phyloP scores from a whole-genome alignment of 2,113 vertebrate species.

The Engystomops pustulosus region DNA sequence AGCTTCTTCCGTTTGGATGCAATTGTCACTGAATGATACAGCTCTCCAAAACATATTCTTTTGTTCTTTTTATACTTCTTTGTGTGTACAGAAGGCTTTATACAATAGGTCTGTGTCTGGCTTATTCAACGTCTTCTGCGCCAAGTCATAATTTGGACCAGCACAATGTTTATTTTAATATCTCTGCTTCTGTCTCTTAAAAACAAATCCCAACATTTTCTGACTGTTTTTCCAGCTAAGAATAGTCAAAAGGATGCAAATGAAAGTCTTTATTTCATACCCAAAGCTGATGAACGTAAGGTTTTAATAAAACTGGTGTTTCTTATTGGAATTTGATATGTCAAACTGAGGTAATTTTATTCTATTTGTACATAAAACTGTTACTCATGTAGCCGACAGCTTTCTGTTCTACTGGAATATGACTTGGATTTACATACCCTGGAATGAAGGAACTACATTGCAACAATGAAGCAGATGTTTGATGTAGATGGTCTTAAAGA shows the following conservation, averaged over 20 bases:
- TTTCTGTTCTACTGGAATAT: constrained; percentile 1
- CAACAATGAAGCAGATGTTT: neutral
- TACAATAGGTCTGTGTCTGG: no score
- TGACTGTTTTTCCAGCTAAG: neutral
- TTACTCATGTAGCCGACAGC: constrained; percentile 27
- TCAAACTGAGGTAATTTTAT: constrained; percentile 4
- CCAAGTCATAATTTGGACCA: neutral
- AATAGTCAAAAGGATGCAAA: constrained; percentile 9
- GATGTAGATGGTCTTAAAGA: neutral
- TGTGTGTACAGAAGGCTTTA: no score
- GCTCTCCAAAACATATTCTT: no score
- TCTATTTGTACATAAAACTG: constrained; percentile 4
- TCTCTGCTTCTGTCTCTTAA: neutral
- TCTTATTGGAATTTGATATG: constrained; percentile 23
- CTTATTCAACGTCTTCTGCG: no score
- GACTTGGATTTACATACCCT: constrained; percentile 22
- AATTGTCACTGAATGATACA: no score
- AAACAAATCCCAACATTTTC: neutral
- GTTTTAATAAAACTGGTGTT: neutral
- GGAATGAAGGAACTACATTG: constrained; percentile 22
- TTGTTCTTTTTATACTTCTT: no score
- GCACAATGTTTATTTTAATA: neutral
- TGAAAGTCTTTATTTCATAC: neutral
- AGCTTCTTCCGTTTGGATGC: no score
- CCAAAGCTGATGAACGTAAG: neutral